These are phyloP conservation scores for Cassiopea xamachana DNA, from an alignment of 30 jellyfish, hydroid and myxozoan species.

Conservation along the genomic window DNA sequence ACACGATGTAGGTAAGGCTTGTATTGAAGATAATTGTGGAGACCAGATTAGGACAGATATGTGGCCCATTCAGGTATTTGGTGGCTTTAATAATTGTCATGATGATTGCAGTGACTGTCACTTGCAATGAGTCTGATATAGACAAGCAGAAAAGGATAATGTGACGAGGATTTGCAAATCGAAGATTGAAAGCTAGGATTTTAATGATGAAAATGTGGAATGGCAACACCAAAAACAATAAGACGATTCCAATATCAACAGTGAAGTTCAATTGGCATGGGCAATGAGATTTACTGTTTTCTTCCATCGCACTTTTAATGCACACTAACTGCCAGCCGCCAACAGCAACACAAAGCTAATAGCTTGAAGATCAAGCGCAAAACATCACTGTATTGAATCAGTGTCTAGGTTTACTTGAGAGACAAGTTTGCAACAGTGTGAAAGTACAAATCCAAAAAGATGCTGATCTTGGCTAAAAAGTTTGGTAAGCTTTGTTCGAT, in stretches of 20 bases:
- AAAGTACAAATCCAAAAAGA: no score
- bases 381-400: no score
- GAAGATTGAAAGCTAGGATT: neutral
- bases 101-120: neutral
- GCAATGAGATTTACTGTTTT: neutral
- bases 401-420: no score
- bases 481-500: no score
- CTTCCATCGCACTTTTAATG: neutral
- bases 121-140: neutral
- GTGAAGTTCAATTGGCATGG: neutral
- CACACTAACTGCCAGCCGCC: neutral
- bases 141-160: constrained; percentile 22
- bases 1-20: neutral
- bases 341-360: no score
- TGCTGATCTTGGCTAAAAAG: no score
- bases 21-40: neutral
- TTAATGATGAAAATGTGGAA: neutral
- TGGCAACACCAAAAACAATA: constrained; percentile 1
- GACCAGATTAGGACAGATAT: neutral
- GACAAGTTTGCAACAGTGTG: no score
- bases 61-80: no score
- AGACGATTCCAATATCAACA: neutral
- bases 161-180: constrained; percentile 9
- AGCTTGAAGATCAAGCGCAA: no score
- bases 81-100: neutral